These are phyloP conservation scores for Myotis planiceps DNA, from an alignment of 2,797 vertebrate species.

Conservation along the genomic window DNA sequence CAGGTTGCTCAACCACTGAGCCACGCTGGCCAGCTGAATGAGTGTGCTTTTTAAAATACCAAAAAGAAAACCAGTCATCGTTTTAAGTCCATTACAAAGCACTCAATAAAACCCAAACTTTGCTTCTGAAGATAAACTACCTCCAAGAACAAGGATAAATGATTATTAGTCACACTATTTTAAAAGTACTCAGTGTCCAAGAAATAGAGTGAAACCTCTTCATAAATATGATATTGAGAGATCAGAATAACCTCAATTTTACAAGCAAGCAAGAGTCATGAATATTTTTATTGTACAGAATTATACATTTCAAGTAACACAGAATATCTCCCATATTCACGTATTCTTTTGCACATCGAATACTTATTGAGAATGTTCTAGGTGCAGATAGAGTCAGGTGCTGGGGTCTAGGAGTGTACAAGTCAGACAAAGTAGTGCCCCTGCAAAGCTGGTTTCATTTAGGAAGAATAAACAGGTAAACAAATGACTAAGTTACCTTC, in stretches of 20 bases:
- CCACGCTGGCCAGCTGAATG: background rate
- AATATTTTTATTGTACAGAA: background rate
- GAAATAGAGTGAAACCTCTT: background rate
- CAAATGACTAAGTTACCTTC: background rate
- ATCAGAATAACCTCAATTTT: background rate
- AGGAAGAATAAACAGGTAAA: background rate
- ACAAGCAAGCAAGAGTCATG: background rate
- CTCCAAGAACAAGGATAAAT: background rate
- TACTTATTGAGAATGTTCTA: background rate
- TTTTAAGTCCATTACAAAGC: background rate
- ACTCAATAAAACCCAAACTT: conserved; percentile 7
- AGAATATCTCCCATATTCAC: background rate
- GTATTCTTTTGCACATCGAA: background rate
- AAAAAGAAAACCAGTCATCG: background rate
- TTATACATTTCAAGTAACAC: background rate
- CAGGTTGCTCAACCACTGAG: no score
- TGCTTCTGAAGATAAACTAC: background rate
- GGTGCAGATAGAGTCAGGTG: no score
- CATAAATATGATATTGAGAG: background rate
- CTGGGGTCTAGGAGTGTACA: background rate
- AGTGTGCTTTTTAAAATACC: conserved; percentile 5
- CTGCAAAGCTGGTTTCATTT: background rate
- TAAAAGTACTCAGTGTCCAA: background rate
- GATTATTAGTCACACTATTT: background rate
- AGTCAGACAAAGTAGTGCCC: background rate